Evolutionary conservation across 2,113 vertebrate species (phyloP), one percentile per base, ranked within the genome.

Genomic region (Poeciliopsis prolifica): DNA sequence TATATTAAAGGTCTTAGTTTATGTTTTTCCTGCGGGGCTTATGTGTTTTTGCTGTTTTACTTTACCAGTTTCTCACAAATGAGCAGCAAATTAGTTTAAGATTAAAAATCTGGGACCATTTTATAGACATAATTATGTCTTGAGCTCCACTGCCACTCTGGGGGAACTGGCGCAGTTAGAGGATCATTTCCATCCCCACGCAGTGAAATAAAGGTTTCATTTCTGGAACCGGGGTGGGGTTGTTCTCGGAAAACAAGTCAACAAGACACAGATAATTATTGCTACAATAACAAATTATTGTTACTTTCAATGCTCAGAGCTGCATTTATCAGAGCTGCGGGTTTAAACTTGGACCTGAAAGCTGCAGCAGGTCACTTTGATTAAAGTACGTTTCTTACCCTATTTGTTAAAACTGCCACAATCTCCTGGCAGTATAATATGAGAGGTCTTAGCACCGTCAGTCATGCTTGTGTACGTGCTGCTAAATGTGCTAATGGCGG

Each of bases 81-180:
- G 74, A 88, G 78, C 62, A 64, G 75, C 71, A 89, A 84, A 87
- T 91, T 78, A 75, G 65, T 77, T 83, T 37, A 69, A 70, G 33
- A 81, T 86, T 83, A 37, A 79, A 84, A 86, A 78, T 81, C 63
- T 75, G 82, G 75, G 72, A 68, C 71, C 60, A 81, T 83, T 89
- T 87, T 84, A 83, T 73, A 80, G 79, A 86, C 68, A 65, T 88
- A 86, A 92, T 91, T 89, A 89, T 61, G 63, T 31, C 67, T 74
- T 29, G 48, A 87, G 80, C 86, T 87, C 75, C 67, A 12, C 17
- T 54, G 72, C 67, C 72, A 83, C 89, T 87, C 77, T 24, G 1
- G 85, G 75, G 75, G 90, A 76, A 73, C 48, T 51, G 64, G 42
- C 58, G 61, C 65, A 70, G 74, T 79, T 75, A 62, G 30, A 78